phyloP scores from a whole-genome alignment of 2,888 invertebrate genomes.

The Tiliacea citrago region DNA sequence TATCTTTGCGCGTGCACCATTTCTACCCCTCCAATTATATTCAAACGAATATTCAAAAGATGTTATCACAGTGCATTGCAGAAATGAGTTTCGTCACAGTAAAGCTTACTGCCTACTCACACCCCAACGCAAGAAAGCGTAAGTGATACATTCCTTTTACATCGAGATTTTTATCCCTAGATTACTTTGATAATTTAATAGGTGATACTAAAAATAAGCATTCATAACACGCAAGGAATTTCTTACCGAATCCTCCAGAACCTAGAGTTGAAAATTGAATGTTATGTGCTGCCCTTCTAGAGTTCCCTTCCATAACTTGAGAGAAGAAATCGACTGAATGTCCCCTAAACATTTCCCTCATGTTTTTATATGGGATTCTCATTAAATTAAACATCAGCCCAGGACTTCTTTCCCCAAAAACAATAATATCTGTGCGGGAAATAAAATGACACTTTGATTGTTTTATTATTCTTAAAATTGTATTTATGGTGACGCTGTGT shows the following conservation, averaged over 20 bases:
- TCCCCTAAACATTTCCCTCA: slow-evolving; percentile 69
- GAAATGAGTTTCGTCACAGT: slow-evolving; percentile 29
- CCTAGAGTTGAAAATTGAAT: slow-evolving; percentile 30
- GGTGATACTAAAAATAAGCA: slow-evolving; percentile 61
- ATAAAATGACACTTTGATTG: slow-evolving; percentile 72
- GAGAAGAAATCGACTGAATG: slow-evolving; percentile 70
- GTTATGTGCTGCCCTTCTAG: slow-evolving; percentile 28
- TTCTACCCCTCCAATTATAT: neutral
- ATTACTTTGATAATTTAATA: slow-evolving; percentile 68
- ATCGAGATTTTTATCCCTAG: slow-evolving; percentile 66
- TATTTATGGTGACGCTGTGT: slow-evolving; percentile 43
- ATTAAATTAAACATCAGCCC: slow-evolving; percentile 73
- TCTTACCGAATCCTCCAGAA: neutral
- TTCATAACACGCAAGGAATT: neutral
- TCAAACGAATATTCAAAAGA: slow-evolving; percentile 18
- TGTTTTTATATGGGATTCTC: slow-evolving; percentile 75
- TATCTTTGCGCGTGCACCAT: neutral
- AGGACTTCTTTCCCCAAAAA: slow-evolving; percentile 72
- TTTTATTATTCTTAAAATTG: slow-evolving; percentile 62
- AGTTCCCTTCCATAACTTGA: slow-evolving; percentile 60
- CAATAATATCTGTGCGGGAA: slow-evolving; percentile 75
- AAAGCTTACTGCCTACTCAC: slow-evolving; percentile 6
- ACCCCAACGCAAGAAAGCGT: slow-evolving; percentile 48
- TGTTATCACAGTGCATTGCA: slow-evolving; percentile 31
- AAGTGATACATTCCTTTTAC: slow-evolving; percentile 62